A percentile compares a stretch with the other conserved stretches of the same genome.
Conservation (phyloP, 2,113 vertebrate species). For the Mus spicilegus region DNA sequence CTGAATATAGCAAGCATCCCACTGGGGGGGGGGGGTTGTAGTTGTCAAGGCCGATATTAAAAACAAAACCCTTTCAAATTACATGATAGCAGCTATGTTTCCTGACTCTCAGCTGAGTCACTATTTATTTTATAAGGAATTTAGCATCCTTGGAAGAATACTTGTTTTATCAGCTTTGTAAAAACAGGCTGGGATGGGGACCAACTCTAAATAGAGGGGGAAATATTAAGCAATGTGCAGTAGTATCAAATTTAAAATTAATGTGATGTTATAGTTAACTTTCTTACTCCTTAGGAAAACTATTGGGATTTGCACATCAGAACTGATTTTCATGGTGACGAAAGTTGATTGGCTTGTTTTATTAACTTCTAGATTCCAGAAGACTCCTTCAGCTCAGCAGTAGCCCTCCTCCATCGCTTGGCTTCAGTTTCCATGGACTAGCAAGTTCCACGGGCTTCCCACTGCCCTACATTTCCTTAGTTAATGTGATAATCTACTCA, state of each 20-base stretch:
- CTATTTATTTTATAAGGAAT: conserved; percentile 65
- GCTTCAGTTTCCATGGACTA: neutral
- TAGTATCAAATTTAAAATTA: conserved; percentile 13
- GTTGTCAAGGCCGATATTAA: conserved; percentile 35
- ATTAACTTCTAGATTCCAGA: conserved; percentile 19
- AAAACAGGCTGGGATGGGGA: neutral
- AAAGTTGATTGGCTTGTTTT: conserved; percentile 45
- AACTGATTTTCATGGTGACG: conserved; percentile 28
- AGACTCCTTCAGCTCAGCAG: neutral
- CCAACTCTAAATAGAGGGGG: neutral
- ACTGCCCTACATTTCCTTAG: neutral
- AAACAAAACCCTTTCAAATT: conserved; percentile 63
- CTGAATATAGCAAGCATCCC: neutral
- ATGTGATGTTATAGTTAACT: conserved; percentile 18
- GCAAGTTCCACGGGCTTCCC: neutral
- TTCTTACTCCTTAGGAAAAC: conserved; percentile 50
- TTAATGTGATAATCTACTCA: neutral
- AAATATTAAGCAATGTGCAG: neutral
- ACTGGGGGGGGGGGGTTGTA: neutral
- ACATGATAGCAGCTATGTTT: conserved; percentile 10
- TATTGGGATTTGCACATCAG: neutral
- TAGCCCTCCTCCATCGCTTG: neutral
- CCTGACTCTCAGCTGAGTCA: conserved; percentile 64
- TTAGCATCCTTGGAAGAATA: conserved; percentile 60
- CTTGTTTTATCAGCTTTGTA: conserved; percentile 68